Evolutionary conservation across 2,113 vertebrate genomes (phyloP).

Genomic region (Spea bombifrons): DNA sequence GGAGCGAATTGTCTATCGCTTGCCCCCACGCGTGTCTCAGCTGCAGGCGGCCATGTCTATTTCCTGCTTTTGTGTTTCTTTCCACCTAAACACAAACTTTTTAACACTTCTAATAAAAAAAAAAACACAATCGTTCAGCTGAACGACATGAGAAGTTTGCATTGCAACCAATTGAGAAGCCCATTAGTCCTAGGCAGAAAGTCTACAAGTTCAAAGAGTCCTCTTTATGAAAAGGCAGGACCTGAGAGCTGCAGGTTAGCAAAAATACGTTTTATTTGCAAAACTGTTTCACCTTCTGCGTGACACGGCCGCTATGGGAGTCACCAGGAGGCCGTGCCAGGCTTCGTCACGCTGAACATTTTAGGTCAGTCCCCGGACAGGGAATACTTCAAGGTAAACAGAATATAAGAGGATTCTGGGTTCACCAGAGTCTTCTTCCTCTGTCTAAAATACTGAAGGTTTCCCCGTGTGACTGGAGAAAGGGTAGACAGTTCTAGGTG

Average conservation of each 20-base stretch:
- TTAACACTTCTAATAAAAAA: no score
- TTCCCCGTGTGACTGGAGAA: not conserved
- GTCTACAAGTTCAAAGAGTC: not conserved
- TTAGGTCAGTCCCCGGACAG: not conserved
- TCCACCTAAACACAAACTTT: no score
- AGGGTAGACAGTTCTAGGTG: not conserved
- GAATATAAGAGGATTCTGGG: not conserved
- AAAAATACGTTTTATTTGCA: constrained; percentile 11
- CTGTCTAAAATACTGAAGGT: constrained; percentile 24
- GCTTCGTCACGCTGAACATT: not conserved
- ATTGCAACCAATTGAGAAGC: not conserved
- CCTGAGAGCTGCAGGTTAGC: not conserved
- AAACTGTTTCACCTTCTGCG: not conserved
- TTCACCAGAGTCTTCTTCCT: not conserved
- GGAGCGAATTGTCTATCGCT: no score
- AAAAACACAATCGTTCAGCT: no score
- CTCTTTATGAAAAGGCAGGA: not conserved
- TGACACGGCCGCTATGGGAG: not conserved
- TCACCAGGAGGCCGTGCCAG: not conserved
- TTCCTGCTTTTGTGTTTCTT: no score
- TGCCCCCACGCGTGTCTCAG: no score
- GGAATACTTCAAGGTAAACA: constrained; percentile 13
- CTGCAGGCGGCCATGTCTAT: no score
- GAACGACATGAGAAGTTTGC: no score
- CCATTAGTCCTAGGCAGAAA: not conserved